Percentiles rank a stretch among this genome's conserved stretches.
phyloP scores from a whole-genome alignment of 2,888 invertebrate species.

The Perizoma flavofasciatum region DNA sequence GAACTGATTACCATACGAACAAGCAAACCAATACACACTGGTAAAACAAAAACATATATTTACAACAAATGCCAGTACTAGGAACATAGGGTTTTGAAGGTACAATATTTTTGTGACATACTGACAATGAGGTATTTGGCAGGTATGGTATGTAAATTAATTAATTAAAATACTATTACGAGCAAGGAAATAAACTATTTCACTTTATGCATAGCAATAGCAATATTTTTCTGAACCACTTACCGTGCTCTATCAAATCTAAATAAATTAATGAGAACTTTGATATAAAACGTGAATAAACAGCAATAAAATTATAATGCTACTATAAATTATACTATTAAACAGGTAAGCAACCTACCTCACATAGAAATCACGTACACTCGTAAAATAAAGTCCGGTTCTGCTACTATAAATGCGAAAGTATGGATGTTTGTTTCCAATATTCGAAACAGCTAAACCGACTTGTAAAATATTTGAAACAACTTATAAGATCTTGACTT shows the following conservation, averaged over 20 bases:
- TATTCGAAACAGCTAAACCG: background rate
- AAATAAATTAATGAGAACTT: constrained; percentile 17
- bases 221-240: constrained; percentile 18
- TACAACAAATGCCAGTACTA: no score
- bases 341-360: constrained; percentile 16
- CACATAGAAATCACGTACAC: constrained; percentile 23
- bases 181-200: no score
- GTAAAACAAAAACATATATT: no score
- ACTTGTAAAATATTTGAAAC: no score
- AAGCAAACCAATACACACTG: no score
- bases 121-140: no score
- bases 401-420: background rate
- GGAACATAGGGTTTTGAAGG: no score
- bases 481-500: no score
- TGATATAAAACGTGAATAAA: constrained; percentile 12
- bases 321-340: constrained; percentile 18
- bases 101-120: no score
- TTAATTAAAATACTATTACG: no score
- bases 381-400: constrained; percentile 18
- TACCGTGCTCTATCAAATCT: constrained; percentile 6
- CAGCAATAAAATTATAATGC: constrained; percentile 18
- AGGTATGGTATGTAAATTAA: no score
- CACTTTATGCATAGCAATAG: constrained; percentile 7
- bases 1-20: no score
- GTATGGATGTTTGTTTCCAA: constrained; percentile 10